Evolutionary conservation across 2,888 invertebrate species (phyloP).

Genomic region (Scrobipalpa atriplicella): DNA sequence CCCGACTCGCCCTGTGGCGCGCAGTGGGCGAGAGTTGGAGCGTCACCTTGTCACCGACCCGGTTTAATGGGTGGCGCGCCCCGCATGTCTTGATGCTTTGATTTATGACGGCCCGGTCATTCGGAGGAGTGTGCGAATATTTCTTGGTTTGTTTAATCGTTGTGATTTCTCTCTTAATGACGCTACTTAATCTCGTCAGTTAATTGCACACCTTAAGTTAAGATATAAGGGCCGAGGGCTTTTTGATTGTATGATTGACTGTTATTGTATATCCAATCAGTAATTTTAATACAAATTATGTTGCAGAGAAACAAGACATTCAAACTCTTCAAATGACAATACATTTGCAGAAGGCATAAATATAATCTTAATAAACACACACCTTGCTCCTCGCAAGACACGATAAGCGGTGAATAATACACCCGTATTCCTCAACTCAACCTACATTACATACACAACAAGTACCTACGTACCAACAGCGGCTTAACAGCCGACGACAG

Average conservation of each 20-base stretch:
- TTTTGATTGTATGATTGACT: too few species aligned
- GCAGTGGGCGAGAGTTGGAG: slow-evolving; percentile 55
- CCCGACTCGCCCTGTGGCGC: slow-evolving; percentile 41
- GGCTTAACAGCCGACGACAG: not conserved
- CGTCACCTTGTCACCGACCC: slow-evolving; percentile 80
- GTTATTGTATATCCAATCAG: too few species aligned
- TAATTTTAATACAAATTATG: too few species aligned
- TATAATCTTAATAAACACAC: not conserved
- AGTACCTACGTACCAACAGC: not conserved
- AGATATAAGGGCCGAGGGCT: not conserved
- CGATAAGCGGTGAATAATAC: not conserved
- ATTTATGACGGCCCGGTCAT: slow-evolving; percentile 42
- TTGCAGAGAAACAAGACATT: too few species aligned
- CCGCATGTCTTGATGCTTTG: slow-evolving; percentile 63
- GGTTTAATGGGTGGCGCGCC: slow-evolving; percentile 67
- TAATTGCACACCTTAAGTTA: not conserved
- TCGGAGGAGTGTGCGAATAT: slow-evolving; percentile 12
- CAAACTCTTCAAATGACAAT: too few species aligned
- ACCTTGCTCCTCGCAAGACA: not conserved
- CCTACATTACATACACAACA: not conserved
- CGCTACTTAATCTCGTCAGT: not conserved
- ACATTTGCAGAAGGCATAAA: too few species aligned
- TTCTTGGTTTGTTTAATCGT: not conserved
- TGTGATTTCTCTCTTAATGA: not conserved
- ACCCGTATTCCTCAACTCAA: not conserved